Evolutionary conservation across 2,113 vertebrate genomes (phyloP).

Genomic region (Dolichallabes microphthalmus): DNA sequence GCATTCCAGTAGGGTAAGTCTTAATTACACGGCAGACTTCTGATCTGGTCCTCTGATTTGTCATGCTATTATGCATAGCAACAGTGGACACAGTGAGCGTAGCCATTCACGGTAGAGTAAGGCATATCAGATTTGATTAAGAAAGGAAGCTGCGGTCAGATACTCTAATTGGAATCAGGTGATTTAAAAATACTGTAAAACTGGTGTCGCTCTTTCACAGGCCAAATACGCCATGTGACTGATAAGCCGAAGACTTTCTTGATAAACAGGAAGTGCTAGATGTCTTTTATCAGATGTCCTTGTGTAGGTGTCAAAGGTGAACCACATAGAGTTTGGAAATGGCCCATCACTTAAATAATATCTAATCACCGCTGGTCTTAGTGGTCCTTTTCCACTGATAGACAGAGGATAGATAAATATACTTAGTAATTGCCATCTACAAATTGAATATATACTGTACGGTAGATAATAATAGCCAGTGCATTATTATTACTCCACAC

Average conservation of each 20-base stretch:
- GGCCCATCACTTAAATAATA: not conserved
- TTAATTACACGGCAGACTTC: conserved; percentile 54
- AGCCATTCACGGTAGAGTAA: conserved; percentile 55
- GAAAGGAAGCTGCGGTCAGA: conserved; percentile 46
- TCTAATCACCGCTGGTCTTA: not conserved
- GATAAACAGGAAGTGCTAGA: conserved; percentile 2
- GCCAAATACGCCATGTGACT: not conserved
- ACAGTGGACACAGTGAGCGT: conserved; percentile 19
- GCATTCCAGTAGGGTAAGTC: conserved; percentile 58
- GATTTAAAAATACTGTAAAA: conserved; percentile 31
- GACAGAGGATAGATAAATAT: not conserved
- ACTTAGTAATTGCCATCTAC: not conserved
- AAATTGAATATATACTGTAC: not conserved
- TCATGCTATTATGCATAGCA: conserved; percentile 50
- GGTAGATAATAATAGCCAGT: not conserved
- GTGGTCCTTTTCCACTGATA: not conserved
- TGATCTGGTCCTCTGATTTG: conserved; percentile 3
- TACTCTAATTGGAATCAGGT: conserved; percentile 40
- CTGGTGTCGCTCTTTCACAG: not conserved
- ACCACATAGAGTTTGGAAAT: not conserved
- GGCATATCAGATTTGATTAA: conserved; percentile 69
- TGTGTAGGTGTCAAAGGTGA: not conserved
- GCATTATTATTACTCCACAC: not conserved
- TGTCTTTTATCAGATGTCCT: not conserved
- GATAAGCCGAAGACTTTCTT: not conserved